Conservation (phyloP, 2,888 invertebrate genomes). For the Xylophagus ater region DNA sequence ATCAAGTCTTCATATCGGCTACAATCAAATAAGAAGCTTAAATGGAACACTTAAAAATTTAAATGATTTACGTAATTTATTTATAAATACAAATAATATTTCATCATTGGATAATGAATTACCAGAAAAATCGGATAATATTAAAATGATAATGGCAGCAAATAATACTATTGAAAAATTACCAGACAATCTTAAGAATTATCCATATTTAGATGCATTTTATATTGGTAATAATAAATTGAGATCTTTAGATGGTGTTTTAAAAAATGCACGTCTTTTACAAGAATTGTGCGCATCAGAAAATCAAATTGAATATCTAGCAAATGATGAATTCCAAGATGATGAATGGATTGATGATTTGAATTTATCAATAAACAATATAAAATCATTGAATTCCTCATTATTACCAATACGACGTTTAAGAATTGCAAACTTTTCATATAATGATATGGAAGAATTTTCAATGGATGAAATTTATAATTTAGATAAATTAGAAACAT, state of each 20-base stretch:
- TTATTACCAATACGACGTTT: slow-evolving; percentile 56
- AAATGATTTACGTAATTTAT: slow-evolving; percentile 62
- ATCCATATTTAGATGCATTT: slow-evolving; percentile 56
- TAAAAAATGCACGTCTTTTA: slow-evolving; percentile 56
- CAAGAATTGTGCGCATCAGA: slow-evolving; percentile 56
- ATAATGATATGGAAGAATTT: slow-evolving; percentile 64
- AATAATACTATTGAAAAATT: slow-evolving; percentile 59
- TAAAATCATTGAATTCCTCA: slow-evolving; percentile 61
- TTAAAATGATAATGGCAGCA: slow-evolving; percentile 60
- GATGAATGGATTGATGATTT: slow-evolving; percentile 57
- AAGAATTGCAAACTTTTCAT: slow-evolving; percentile 60
- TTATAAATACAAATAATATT: slow-evolving; percentile 66
- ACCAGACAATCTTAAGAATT: slow-evolving; percentile 58
- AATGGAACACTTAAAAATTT: slow-evolving; percentile 70
- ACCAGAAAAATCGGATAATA: slow-evolving; percentile 51
- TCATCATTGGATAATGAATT: slow-evolving; percentile 64
- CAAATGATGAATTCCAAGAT: slow-evolving; percentile 64
- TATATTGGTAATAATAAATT: slow-evolving; percentile 64
- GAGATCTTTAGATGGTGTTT: slow-evolving; percentile 55
- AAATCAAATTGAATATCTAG: slow-evolving; percentile 64
- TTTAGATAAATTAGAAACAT: slow-evolving; percentile 53
- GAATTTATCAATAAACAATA: slow-evolving; percentile 60
- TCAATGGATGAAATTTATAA: slow-evolving; percentile 70
- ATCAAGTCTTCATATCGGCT: slow-evolving; percentile 59
- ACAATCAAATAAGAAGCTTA: slow-evolving; percentile 58